Evolutionary conservation across 1,140 invertebrate genomes (phyloP), one percentile per base, ranked within the genome.

Genomic region (Babylonia areolata): DNA sequence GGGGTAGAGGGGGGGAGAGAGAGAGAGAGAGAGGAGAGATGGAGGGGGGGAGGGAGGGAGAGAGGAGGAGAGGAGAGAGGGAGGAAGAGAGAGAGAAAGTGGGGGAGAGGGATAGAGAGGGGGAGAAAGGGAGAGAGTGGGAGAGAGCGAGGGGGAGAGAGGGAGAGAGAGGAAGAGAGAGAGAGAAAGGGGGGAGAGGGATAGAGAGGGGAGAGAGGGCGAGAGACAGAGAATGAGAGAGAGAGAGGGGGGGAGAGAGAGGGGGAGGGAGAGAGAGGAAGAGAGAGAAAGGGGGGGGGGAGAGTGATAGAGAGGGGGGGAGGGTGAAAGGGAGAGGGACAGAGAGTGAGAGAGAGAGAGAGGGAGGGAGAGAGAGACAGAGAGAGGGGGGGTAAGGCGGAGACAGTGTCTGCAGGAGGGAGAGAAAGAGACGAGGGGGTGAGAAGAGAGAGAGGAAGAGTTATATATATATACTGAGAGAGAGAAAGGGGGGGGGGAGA

Each of bases 81-180:
- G 79, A 81, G 79, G 46, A 39, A 81, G 79, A 81, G 79, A 81
- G 79, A 81, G 79, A 81, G 79, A 81, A 39, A 81, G 79, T 46
- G 79, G 46, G 37, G 20, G 37, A 40, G 39, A 81, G 79, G n/a
- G n/a, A n/a, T n/a, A n/a, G n/a, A 81, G 79, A 81, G 37, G 20
- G 37, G 20, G 39, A 81, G 79, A 81, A 31, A 46, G 80, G 17
- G 40, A 1, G 80, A 81, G 40, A 81, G 40, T 46, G 40, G 35
- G 40, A 81, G 80, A 81, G 1, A 51, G 80, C 46, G 37, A 81
- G 40, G 51, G 42, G 54, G 80, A 81, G 42, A 81, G 9, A 73
- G 23, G 5, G 31, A 35, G 17, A 73, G n/a, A 73, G 69, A 35
- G 69, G 35, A 35, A 35, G 71, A 73, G 11, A 35, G 71, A 73